A percentile compares a stretch with the other conserved stretches of the same genome.
Evolutionary conservation across 1,140 invertebrate genomes (phyloP).

Genomic region (Macrosteles quadrilineatus): DNA sequence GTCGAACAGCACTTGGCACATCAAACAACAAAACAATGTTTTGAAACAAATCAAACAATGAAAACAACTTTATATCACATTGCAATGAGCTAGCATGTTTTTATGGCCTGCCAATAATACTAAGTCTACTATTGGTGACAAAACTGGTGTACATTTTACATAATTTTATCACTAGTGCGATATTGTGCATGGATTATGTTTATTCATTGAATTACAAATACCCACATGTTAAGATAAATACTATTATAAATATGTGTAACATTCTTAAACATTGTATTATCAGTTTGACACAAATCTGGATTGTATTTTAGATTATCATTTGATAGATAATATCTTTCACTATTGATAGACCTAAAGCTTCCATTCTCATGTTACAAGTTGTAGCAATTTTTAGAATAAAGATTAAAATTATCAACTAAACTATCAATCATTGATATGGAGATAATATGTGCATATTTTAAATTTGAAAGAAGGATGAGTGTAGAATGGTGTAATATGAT

Average conservation of each 20-base stretch:
- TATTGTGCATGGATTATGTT: slow-evolving; percentile 1
- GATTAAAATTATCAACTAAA: no score
- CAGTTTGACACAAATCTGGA: neutral
- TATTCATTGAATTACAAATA: neutral
- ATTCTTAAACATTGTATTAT: neutral
- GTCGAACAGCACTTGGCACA: no score
- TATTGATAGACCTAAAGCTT: neutral
- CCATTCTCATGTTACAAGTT: neutral
- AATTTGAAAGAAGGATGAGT: no score
- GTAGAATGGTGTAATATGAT: no score
- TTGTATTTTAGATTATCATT: neutral
- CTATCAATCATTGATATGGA: no score
- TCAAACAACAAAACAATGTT: no score
- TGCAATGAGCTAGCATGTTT: neutral
- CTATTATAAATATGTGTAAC: neutral
- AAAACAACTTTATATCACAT: neutral
- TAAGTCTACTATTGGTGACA: neutral
- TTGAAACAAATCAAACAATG: neutral
- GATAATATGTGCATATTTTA: no score
- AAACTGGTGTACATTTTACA: neutral
- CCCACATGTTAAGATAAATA: neutral
- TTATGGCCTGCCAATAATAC: no score
- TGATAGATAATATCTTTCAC: neutral
- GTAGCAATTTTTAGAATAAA: no score
- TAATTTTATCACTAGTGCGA: neutral